A percentile compares a stretch with the other conserved stretches of the same genome.
These are phyloP conservation scores for Seladonia tumulorum DNA, from an alignment of 2,888 invertebrate genomes.

Conservation along the genomic window DNA sequence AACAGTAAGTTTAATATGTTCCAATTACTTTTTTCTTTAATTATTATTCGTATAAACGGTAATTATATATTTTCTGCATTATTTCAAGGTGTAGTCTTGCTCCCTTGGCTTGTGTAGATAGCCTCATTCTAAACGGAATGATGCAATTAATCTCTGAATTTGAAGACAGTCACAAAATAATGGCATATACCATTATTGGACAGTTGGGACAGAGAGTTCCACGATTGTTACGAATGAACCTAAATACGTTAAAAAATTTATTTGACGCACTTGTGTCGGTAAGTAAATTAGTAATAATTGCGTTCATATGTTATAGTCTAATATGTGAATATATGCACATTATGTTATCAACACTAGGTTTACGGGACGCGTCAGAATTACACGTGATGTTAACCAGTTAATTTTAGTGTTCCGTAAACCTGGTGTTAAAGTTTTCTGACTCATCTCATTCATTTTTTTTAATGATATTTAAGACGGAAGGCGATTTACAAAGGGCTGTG, in stretches of 20 bases:
- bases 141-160: conserved; percentile 90
- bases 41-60: background rate
- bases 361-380: no score
- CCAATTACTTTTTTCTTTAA: background rate
- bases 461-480: conserved; percentile 75
- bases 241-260: conserved; percentile 86
- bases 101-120: conserved; percentile 88
- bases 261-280: conserved; percentile 85
- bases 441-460: conserved; percentile 6
- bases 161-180: conserved; percentile 87
- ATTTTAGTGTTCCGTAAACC: no score
- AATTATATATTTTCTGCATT: conserved; percentile 30
- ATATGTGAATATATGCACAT: background rate
- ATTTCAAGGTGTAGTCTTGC: conserved; percentile 86
- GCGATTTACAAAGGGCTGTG: conserved; percentile 78
- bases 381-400: no score
- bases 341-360: background rate
- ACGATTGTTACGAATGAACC: conserved; percentile 88
- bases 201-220: conserved; percentile 87
- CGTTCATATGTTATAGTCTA: background rate
- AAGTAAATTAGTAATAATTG: conserved; percentile 37
- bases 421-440: background rate
- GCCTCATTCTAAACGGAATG: conserved; percentile 90
- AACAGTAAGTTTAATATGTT: conserved; percentile 87
- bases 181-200: conserved; percentile 92